Percentiles rank a stretch among this genome's conserved stretches.
phyloP scores from a whole-genome alignment of 1,140 invertebrate genomes.

The Physella acuta region DNA sequence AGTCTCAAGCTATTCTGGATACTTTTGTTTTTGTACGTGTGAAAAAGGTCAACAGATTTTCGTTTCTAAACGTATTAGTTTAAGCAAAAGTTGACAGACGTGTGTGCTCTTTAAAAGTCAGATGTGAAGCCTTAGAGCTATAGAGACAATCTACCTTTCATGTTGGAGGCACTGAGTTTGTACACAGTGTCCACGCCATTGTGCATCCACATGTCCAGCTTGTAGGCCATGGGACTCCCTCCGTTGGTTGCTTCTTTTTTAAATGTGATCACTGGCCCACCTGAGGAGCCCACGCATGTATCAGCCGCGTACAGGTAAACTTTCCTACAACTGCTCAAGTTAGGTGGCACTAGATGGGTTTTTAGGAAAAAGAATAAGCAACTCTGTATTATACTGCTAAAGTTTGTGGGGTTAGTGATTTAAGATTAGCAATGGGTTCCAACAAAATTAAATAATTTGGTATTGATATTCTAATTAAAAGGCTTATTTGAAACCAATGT shows the following conservation, averaged over 20 bases:
- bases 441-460: no score
- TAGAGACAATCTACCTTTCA: slow-evolving; percentile 3
- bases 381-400: no score
- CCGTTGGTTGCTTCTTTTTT: background rate
- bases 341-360: no score
- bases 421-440: no score
- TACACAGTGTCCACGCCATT: background rate
- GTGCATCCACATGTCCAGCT: slow-evolving; percentile 7
- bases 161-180: background rate
- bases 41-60: background rate
- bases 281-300: background rate
- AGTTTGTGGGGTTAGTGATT: no score
- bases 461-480: no score
- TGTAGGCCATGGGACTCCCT: background rate
- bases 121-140: background rate
- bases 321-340: background rate
- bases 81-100: background rate
- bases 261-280: background rate
- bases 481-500: no score
- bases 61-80: background rate
- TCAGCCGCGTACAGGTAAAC: slow-evolving; percentile 3
- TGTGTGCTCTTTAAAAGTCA: no score
- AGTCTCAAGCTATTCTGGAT: no score
- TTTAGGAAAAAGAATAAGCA: no score
- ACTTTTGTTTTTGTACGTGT: no score